Evolutionary conservation across 2,113 vertebrate species (phyloP).

Genomic region (Nothoprocta perdicaria): DNA sequence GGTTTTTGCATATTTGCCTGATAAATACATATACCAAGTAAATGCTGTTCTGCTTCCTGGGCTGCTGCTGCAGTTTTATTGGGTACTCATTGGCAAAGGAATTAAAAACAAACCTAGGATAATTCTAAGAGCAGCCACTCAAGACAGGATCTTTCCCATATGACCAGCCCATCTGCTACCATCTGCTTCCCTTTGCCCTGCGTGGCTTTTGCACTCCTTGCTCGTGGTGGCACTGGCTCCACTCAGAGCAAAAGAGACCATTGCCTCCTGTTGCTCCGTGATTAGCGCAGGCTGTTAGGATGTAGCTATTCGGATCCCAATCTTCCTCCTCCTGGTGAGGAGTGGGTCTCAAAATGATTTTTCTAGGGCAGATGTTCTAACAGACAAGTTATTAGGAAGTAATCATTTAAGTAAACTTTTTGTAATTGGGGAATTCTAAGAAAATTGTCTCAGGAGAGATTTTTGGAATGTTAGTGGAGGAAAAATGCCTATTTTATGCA

Average conservation of each 20-base stretch:
- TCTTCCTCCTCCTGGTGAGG: rapidly evolving
- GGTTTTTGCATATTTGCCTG: not conserved
- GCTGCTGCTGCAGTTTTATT: not conserved
- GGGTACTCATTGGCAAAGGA: not conserved
- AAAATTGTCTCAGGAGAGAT: not conserved
- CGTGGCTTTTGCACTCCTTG: not conserved
- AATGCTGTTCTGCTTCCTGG: not conserved
- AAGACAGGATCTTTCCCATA: not conserved
- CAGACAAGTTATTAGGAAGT: not conserved
- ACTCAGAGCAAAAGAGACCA: not conserved
- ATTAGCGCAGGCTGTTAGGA: not conserved
- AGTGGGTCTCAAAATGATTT: not conserved
- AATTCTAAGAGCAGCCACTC: not conserved
- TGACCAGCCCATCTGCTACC: not conserved
- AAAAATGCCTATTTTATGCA: not conserved
- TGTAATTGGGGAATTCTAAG: not conserved
- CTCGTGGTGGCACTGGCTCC: not conserved
- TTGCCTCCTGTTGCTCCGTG: not conserved
- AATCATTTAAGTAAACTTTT: not conserved
- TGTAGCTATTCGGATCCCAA: not conserved
- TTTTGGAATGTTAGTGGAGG: not conserved
- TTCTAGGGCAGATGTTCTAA: not conserved
- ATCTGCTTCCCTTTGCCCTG: not conserved
- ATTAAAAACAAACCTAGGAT: not conserved
- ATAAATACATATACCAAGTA: not conserved